phyloP scores from a whole-genome alignment of 2,797 vertebrate species.

The Centropyge bicolor region DNA sequence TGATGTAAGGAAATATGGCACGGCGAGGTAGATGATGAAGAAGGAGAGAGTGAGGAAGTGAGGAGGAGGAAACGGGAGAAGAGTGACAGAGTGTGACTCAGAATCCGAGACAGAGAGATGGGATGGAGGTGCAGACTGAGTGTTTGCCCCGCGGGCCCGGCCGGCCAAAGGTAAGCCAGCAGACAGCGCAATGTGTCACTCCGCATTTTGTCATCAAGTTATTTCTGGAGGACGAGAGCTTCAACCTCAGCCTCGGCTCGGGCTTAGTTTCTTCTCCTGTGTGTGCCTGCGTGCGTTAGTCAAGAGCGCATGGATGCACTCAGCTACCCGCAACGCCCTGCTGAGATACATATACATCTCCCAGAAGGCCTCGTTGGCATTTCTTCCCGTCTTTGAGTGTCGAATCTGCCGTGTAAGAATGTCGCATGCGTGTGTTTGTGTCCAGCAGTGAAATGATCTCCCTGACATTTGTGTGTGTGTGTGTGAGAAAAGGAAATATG shows the following conservation, averaged over 20 bases:
- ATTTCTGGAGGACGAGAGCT: constrained; percentile 59
- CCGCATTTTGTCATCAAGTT: constrained; percentile 68
- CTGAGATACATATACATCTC: constrained; percentile 33
- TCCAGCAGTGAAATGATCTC: constrained; percentile 17
- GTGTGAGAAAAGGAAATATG: constrained; percentile 36
- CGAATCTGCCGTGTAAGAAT: constrained; percentile 9
- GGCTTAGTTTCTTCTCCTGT: background rate
- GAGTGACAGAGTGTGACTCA: constrained; percentile 56
- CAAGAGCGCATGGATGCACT: constrained; percentile 19
- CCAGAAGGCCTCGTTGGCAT: constrained; percentile 55
- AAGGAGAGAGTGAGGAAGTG: constrained; percentile 34
- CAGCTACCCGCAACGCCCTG: constrained; percentile 27
- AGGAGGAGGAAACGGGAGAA: constrained; percentile 36
- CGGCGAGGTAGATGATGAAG: constrained; percentile 25
- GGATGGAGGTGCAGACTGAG: constrained; percentile 61
- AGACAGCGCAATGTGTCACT: constrained; percentile 69
- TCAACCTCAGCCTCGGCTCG: constrained; percentile 7
- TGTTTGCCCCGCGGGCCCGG: constrained; percentile 59
- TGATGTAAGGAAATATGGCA: constrained; percentile 47
- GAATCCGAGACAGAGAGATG: constrained; percentile 49
- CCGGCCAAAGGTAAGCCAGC: constrained; percentile 63
- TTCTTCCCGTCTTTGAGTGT: constrained; percentile 42
- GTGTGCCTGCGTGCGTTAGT: constrained; percentile 5
- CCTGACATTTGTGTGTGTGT: constrained; percentile 35
- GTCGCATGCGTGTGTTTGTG: constrained; percentile 22